These are phyloP conservation scores for Graphium colonna DNA, from an alignment of 2,888 invertebrate species.

Conservation along the genomic window DNA sequence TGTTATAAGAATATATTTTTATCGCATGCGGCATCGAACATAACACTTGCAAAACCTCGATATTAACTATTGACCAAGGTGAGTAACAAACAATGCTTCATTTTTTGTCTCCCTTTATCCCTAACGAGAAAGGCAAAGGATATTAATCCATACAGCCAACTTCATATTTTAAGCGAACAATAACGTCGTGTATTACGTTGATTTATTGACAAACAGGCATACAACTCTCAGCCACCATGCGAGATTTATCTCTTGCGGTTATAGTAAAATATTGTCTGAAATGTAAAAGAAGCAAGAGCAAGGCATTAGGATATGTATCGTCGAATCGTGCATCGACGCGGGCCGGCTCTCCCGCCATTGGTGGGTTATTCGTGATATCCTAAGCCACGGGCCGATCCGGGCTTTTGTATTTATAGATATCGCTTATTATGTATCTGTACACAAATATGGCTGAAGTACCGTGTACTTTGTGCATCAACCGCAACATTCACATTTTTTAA, in stretches of 20 bases:
- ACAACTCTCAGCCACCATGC: conserved; percentile 8
- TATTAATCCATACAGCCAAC: too few relatives aligned
- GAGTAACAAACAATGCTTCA: too few relatives aligned
- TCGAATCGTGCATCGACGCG: conserved; percentile 61
- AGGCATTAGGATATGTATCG: conserved; percentile 26
- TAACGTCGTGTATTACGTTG: neutral
- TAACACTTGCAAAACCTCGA: too few relatives aligned
- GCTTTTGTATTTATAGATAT: conserved; percentile 20
- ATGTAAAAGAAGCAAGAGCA: conserved; percentile 25
- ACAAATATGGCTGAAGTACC: neutral
- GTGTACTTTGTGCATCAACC: neutral
- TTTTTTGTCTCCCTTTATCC: too few relatives aligned
- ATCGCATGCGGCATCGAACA: too few relatives aligned
- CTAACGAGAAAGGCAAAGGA: too few relatives aligned
- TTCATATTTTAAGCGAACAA: too few relatives aligned
- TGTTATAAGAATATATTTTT: too few relatives aligned
- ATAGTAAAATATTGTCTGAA: conserved; percentile 21
- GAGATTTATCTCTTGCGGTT: conserved; percentile 17
- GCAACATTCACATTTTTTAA: neutral
- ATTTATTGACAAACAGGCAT: neutral
- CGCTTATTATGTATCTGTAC: neutral
- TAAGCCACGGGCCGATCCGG: conserved; percentile 32
- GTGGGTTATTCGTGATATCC: conserved; percentile 33
- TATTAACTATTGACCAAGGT: too few relatives aligned
- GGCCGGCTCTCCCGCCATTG: conserved; percentile 52